Conservation (phyloP, 1,140 invertebrate genomes). For the Drosophila ambigua region DNA sequence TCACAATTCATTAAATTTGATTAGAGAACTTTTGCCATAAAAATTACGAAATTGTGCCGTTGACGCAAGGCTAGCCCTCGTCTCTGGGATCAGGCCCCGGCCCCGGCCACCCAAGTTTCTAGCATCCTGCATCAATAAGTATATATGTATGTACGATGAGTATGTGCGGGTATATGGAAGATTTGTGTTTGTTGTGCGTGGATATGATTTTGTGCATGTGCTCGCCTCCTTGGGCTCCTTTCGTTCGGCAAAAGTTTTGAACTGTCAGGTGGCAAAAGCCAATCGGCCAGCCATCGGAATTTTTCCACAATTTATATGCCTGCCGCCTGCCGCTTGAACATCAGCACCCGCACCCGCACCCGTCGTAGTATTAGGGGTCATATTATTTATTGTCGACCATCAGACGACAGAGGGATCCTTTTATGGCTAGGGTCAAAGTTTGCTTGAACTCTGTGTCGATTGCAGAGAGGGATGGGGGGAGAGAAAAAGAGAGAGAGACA, state of each 20-base stretch:
- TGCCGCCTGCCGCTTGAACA: background rate
- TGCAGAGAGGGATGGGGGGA: background rate
- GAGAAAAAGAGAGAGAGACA: constrained; percentile 18
- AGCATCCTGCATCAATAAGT: background rate
- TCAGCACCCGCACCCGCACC: background rate
- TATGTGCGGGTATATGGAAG: constrained; percentile 48
- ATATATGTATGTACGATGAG: background rate
- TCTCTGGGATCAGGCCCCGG: constrained; percentile 43
- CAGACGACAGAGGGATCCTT: constrained; percentile 16
- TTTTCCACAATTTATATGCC: constrained; percentile 69
- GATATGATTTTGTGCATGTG: constrained; percentile 76
- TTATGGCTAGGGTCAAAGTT: constrained; percentile 36
- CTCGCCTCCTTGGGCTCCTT: constrained; percentile 23
- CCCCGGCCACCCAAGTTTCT: constrained; percentile 14
- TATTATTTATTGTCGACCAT: constrained; percentile 37
- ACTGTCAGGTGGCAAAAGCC: constrained; percentile 79
- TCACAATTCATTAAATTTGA: constrained; percentile 83
- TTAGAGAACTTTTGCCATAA: constrained; percentile 82
- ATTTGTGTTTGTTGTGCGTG: constrained; percentile 82
- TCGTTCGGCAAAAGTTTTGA: constrained; percentile 57
- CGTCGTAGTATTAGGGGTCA: constrained; percentile 18
- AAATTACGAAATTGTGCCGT: constrained; percentile 82
- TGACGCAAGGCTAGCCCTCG: constrained; percentile 67
- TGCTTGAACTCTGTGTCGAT: constrained; percentile 16
- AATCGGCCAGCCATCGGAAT: constrained; percentile 69